Conservation (phyloP, 1,140 invertebrate genomes). For the Linepithema humile region DNA sequence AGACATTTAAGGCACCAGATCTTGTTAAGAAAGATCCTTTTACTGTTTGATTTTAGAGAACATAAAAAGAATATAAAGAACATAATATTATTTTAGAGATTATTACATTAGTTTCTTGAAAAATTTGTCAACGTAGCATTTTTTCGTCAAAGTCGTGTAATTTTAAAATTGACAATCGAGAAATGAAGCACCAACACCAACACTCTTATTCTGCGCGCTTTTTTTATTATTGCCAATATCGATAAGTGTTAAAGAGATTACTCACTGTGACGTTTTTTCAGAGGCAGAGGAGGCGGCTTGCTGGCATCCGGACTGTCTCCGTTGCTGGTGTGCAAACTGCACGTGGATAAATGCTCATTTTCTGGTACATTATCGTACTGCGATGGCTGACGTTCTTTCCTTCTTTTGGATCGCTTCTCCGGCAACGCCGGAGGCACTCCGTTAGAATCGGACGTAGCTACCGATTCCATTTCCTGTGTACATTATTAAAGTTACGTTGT, state of each 20-base stretch:
- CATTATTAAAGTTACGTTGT: slow-evolving; percentile 2
- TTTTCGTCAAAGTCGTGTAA: no score
- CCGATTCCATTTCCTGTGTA: slow-evolving; percentile 77
- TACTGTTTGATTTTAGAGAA: no score
- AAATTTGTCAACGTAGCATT: no score
- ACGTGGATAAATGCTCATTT: slow-evolving; percentile 85
- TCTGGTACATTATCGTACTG: slow-evolving; percentile 90
- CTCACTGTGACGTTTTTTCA: slow-evolving; percentile 97
- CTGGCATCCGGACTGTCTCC: slow-evolving; percentile 84
- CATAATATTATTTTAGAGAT: no score
- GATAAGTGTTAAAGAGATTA: slow-evolving; percentile 73
- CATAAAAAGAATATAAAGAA: no score
- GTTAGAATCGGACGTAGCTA: slow-evolving; percentile 75
- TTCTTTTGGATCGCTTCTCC: slow-evolving; percentile 85
- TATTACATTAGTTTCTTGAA: no score
- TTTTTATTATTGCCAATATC: slow-evolving; percentile 25
- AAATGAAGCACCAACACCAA: no score
- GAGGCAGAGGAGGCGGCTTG: slow-evolving; percentile 94
- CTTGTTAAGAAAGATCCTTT: no score
- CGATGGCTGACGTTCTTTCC: slow-evolving; percentile 87
- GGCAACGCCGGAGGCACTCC: slow-evolving; percentile 88
- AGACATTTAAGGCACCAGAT: no score
- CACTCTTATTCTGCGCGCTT: neutral
- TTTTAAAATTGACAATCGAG: no score
- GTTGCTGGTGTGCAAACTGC: slow-evolving; percentile 83